Evolutionary conservation across 2,113 vertebrate species (phyloP).

Genomic region (Theristicus caerulescens): DNA sequence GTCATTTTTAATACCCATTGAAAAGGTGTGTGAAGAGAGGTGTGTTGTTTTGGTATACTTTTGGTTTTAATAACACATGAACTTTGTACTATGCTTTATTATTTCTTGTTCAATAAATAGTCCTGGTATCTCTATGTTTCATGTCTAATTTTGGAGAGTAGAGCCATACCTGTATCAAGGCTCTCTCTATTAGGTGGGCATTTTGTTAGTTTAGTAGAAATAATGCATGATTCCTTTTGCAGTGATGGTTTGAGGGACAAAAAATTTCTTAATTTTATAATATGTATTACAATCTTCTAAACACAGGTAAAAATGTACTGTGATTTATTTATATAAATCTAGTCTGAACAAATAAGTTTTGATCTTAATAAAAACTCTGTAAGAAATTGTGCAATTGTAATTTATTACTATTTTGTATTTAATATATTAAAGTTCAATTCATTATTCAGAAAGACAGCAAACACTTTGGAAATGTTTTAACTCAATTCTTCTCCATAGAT

Average conservation of each 20-base stretch:
- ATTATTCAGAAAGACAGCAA: slow-evolving; percentile 11
- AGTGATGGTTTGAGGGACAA: slow-evolving; percentile 68
- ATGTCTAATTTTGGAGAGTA: slow-evolving; percentile 63
- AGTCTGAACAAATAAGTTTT: slow-evolving; percentile 75
- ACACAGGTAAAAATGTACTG: slow-evolving; percentile 78
- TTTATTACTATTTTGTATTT: slow-evolving; percentile 68
- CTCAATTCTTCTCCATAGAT: neutral
- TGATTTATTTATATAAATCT: slow-evolving; percentile 83
- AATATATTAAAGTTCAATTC: slow-evolving; percentile 37
- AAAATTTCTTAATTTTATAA: slow-evolving; percentile 75
- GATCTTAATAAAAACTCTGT: slow-evolving; percentile 72
- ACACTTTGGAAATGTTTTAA: neutral
- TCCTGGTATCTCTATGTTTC: slow-evolving; percentile 68
- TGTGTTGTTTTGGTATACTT: slow-evolving; percentile 54
- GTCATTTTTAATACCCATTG: slow-evolving; percentile 61
- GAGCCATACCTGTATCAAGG: slow-evolving; percentile 56
- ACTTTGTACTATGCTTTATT: slow-evolving; percentile 68
- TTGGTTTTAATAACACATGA: slow-evolving; percentile 39
- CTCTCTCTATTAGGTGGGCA: slow-evolving; percentile 56
- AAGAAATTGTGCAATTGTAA: slow-evolving; percentile 57
- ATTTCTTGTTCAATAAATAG: slow-evolving; percentile 62
- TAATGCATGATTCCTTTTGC: slow-evolving; percentile 85
- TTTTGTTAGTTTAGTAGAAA: slow-evolving; percentile 65
- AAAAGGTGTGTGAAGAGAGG: slow-evolving; percentile 40
- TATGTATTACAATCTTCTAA: slow-evolving; percentile 76